phyloP scores from a whole-genome alignment of 2,113 vertebrate genomes.

The Cacatua alba region DNA sequence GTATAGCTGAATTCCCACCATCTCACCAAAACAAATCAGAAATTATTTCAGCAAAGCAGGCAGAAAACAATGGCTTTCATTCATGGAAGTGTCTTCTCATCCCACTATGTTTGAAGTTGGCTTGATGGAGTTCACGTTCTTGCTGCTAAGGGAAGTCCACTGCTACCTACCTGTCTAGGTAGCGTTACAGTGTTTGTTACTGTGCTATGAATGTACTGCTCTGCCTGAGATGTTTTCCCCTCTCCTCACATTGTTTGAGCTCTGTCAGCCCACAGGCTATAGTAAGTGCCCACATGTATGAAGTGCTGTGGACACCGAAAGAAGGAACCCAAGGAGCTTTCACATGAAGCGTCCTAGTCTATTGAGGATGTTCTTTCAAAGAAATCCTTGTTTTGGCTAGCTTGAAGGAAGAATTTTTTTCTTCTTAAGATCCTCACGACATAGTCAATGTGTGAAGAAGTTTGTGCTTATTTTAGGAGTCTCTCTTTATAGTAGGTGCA shows the following conservation, averaged over 20 bases:
- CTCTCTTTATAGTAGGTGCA: neutral
- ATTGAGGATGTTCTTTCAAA: neutral
- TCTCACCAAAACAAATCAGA: neutral
- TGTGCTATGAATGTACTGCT: neutral
- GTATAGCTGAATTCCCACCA: neutral
- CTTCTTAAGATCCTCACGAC: neutral
- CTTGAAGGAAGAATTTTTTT: neutral
- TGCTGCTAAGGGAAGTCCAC: neutral
- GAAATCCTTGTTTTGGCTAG: neutral
- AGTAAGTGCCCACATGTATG: rapidly evolving
- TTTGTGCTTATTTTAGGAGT: neutral
- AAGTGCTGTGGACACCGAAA: neutral
- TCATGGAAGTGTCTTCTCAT: neutral
- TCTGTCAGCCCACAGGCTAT: neutral
- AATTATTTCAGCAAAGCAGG: neutral
- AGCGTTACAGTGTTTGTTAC: rapidly evolving
- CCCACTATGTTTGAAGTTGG: rapidly evolving
- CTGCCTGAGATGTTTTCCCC: neutral
- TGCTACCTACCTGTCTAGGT: neutral
- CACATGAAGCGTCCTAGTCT: neutral
- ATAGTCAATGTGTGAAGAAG: neutral
- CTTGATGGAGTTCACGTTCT: neutral
- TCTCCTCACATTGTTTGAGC: neutral
- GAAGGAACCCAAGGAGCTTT: neutral
- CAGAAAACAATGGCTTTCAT: neutral